A percentile compares a stretch with the other conserved stretches of the same genome.
Conservation (phyloP, 1,140 invertebrate genomes). For the Rhynchophorus ferrugineus region DNA sequence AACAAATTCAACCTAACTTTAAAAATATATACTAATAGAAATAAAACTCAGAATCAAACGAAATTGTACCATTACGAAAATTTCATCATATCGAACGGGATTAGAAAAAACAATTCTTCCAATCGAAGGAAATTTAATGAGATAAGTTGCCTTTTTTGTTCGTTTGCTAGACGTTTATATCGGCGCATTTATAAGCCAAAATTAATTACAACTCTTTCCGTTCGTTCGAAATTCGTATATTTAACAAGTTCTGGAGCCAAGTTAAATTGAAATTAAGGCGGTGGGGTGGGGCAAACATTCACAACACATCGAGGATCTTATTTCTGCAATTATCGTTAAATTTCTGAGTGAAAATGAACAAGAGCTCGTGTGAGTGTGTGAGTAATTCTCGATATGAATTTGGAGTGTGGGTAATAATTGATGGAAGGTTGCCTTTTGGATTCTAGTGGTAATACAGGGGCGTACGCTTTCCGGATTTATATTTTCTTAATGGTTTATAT, state of each 20-base stretch:
- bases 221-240: constrained; percentile 23
- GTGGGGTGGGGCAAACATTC: constrained; percentile 24
- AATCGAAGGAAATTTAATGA: no score
- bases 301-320: constrained; percentile 23
- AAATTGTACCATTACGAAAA: no score
- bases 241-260: constrained; percentile 26
- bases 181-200: constrained; percentile 15
- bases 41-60: no score
- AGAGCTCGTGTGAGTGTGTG: constrained; percentile 16
- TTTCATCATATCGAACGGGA: no score
- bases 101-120: no score
- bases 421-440: constrained; percentile 12
- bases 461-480: background rate
- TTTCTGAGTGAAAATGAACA: constrained; percentile 20
- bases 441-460: constrained; percentile 1
- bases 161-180: background rate
- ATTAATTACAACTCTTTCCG: constrained; percentile 26
- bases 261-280: constrained; percentile 28
- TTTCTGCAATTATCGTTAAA: constrained; percentile 24
- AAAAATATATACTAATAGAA: no score
- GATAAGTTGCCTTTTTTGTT: constrained; percentile 3
- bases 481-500: no score
- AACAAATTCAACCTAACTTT: no score
- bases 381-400: constrained; percentile 22
- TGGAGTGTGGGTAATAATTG: constrained; percentile 16